A percentile compares a stretch with the other conserved stretches of the same genome.
Evolutionary conservation across 2,888 invertebrate genomes (phyloP).

Genomic region (Blastobasis lacticolella): DNA sequence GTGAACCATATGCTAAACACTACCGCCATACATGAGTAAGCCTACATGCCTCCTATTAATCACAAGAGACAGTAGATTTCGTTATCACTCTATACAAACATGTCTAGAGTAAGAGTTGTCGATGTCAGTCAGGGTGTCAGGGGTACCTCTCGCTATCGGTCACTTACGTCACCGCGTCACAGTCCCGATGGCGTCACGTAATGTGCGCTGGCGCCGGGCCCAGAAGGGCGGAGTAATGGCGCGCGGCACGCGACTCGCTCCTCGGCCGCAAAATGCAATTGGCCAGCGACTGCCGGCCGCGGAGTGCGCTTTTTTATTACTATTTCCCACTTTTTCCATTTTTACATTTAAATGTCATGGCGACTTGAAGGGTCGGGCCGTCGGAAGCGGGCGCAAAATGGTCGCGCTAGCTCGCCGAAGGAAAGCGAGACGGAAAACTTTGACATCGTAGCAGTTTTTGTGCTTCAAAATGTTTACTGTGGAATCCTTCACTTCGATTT

Average conservation of each 20-base stretch:
- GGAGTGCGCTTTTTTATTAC: slow-evolving; percentile 28
- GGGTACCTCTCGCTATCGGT: not conserved
- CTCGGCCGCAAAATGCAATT: slow-evolving; percentile 60
- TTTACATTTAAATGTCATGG: slow-evolving; percentile 35
- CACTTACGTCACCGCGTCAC: not conserved
- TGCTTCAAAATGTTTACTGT: too few relatives aligned
- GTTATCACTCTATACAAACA: too few relatives aligned
- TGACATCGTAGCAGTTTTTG: too few relatives aligned
- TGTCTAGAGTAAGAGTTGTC: too few relatives aligned
- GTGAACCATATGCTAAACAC: too few relatives aligned
- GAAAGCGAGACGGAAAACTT: too few relatives aligned
- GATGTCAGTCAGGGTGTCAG: too few relatives aligned
- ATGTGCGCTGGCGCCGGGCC: slow-evolving; percentile 48
- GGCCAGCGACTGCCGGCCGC: slow-evolving; percentile 41
- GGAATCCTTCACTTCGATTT: too few relatives aligned
- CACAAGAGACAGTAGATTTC: too few relatives aligned
- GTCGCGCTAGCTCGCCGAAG: not conserved
- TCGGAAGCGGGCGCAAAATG: slow-evolving; percentile 1
- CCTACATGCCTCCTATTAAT: too few relatives aligned
- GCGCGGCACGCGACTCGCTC: slow-evolving; percentile 50
- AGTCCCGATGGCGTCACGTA: slow-evolving; percentile 21
- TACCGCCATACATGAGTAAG: too few relatives aligned
- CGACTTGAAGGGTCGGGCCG: slow-evolving; percentile 12
- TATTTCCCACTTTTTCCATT: slow-evolving; percentile 10
- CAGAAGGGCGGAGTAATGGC: slow-evolving; percentile 62